phyloP scores from a whole-genome alignment of 2,113 vertebrate genomes.

The Phylloscopus whistleri region DNA sequence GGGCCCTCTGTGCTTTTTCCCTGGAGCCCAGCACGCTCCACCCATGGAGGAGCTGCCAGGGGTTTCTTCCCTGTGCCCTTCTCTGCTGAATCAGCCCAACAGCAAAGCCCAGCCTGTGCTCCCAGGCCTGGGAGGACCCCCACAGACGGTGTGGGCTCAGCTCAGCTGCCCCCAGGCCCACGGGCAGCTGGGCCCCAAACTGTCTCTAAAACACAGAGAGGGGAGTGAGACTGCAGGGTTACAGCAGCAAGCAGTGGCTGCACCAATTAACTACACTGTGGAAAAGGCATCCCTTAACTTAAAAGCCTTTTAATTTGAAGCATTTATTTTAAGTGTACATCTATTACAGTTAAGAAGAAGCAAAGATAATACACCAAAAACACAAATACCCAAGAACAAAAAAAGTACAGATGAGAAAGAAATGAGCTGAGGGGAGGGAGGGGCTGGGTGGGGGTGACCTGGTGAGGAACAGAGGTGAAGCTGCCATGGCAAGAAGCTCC shows the following conservation, averaged over 20 bases:
- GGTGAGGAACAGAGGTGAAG: neutral
- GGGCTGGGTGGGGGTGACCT: neutral
- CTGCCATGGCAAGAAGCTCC: neutral
- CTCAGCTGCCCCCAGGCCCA: neutral
- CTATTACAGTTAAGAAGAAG: constrained; percentile 62
- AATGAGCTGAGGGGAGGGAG: neutral
- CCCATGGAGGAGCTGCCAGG: neutral
- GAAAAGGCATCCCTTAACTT: constrained; percentile 55
- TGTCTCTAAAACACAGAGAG: neutral
- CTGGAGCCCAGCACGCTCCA: accelerated
- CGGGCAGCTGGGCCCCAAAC: neutral
- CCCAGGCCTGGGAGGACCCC: neutral
- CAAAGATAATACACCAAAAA: constrained; percentile 56
- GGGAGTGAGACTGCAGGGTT: neutral
- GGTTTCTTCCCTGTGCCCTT: neutral
- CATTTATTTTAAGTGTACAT: constrained; percentile 59
- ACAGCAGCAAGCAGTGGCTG: neutral
- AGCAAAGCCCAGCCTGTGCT: neutral
- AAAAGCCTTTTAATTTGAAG: constrained; percentile 59
- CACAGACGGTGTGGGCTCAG: neutral
- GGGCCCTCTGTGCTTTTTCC: neutral
- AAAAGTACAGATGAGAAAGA: constrained; percentile 31
- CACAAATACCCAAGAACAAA: constrained; percentile 46
- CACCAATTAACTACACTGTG: constrained; percentile 5
- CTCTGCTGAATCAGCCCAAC: neutral